Base-by-base conservation (phyloP, 2,797 vertebrate genomes). In the Anomalospiza imberbis region DNA sequence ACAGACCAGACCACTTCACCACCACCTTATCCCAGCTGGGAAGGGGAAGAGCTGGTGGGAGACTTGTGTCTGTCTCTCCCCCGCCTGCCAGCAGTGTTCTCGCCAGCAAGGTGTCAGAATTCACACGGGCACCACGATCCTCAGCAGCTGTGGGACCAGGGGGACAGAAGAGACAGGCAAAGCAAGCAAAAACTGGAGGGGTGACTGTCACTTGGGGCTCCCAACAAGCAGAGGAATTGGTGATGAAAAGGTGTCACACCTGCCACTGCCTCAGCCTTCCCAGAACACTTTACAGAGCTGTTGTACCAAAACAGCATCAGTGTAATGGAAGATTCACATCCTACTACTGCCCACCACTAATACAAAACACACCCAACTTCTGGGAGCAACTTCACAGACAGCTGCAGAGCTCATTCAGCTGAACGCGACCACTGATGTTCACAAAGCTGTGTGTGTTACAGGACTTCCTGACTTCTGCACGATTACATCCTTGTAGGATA, bases 381-480 rank as follows among this genome's bases (percentile, higher is more conserved):
- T 68, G 75, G 9, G 9, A 82, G 83, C 77, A 61, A 13, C 89
- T 79, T 60, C 57, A 38, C 51, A 85, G 67, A 74, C 77, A 79
- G 82, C 85, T 86, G 94, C 65, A 53, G 88, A 92, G 79, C 74
- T 86, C 73, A 79, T 32, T 94, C 76, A 81, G 68, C 54, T 1
- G 1, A 91, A 42, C 29, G 0, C 70, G 36, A 72, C 26, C 7
- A 0, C 65, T 34, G 50, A 82, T 62, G 68, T 62, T 87, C 91
- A 65, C 62, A 54, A 36, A 83, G 80, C 17, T 20, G 53, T 42
- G 80, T 14, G 57, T 54, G 84, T 88, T 45, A 86, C 79, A 71
- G 89, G 67, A 94, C 89, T 93, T 94, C 93, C 92, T 86, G 88
- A 62, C 89, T 88, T 78, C 79, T 80, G 72, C 79, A 40, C 1